These are phyloP conservation scores for Acanthosepion esculentum DNA, from an alignment of 2,888 invertebrate genomes.

Conservation along the genomic window DNA sequence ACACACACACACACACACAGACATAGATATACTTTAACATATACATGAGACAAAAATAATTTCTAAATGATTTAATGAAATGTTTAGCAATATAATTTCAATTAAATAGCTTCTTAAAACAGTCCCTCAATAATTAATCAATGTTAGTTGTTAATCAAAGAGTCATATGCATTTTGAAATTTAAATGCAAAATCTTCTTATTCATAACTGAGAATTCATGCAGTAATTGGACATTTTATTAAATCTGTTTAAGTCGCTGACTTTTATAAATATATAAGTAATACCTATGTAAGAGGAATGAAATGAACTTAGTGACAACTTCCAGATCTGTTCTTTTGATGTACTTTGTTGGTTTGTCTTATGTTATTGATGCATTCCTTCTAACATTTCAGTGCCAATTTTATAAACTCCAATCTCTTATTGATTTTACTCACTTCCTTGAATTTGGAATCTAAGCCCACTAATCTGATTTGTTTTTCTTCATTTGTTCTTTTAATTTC, in stretches of 20 bases:
- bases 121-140: too few relatives aligned
- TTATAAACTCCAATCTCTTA: neutral
- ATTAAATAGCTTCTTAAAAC: too few relatives aligned
- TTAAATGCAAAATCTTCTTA: too few relatives aligned
- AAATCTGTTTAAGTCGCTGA: neutral
- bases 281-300: neutral
- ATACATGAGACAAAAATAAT: too few relatives aligned
- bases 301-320: neutral
- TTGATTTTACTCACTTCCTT: neutral
- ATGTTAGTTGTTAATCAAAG: too few relatives aligned
- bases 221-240: neutral
- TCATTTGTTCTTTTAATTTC: neutral
- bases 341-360: neutral
- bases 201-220: too few relatives aligned
- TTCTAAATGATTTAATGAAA: too few relatives aligned
- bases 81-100: too few relatives aligned
- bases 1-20: neutral
- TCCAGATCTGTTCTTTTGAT: neutral
- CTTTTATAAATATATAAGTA: neutral
- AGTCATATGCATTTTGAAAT: too few relatives aligned
- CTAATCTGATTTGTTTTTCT: neutral
- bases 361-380: conserved; percentile 33
- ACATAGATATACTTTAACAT: too few relatives aligned
- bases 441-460: neutral
- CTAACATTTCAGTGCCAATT: conserved; percentile 33